Percentiles rank a stretch among this genome's conserved stretches.
phyloP scores from a whole-genome alignment of 1,140 invertebrate species.

The Spodoptera litura region DNA sequence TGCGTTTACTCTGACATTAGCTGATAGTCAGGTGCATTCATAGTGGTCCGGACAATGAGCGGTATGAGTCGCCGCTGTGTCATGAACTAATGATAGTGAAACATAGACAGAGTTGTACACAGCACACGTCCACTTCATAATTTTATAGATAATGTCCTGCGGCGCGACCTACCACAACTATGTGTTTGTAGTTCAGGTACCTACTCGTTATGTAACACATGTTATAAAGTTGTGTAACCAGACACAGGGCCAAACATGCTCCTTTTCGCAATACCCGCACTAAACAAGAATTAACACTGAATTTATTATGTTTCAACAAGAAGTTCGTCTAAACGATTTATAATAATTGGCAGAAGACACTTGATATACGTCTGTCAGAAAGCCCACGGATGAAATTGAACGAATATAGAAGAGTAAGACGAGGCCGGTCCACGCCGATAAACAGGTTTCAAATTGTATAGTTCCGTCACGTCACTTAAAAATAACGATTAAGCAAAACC shows the following conservation, averaged over 20 bases:
- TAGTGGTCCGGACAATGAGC: conserved; percentile 5
- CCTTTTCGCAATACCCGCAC: not conserved
- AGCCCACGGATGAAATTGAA: conserved; percentile 1
- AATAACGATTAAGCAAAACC: conserved; percentile 19
- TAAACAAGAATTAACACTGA: conserved; percentile 9
- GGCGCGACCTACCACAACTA: conserved; percentile 21
- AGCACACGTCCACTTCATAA: not conserved
- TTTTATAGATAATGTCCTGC: conserved; percentile 25
- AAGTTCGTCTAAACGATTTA: not conserved
- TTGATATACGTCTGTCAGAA: not conserved
- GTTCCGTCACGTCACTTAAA: conserved; percentile 29
- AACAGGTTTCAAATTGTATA: conserved; percentile 43
- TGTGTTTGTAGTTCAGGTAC: not conserved
- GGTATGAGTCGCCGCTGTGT: not conserved
- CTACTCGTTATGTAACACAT: conserved; percentile 7
- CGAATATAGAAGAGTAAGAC: not conserved
- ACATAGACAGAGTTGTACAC: not conserved
- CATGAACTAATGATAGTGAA: not conserved
- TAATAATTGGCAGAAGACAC: not conserved
- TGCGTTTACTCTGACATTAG: conserved; percentile 16
- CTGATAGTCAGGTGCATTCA: conserved; percentile 17
- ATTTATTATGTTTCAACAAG: conserved; percentile 19
- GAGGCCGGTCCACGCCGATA: conserved; percentile 7
- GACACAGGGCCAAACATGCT: not conserved
- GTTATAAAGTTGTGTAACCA: not conserved